Base-by-base conservation (phyloP, 2,797 vertebrate genomes). In the Prunella strophiata region DNA sequence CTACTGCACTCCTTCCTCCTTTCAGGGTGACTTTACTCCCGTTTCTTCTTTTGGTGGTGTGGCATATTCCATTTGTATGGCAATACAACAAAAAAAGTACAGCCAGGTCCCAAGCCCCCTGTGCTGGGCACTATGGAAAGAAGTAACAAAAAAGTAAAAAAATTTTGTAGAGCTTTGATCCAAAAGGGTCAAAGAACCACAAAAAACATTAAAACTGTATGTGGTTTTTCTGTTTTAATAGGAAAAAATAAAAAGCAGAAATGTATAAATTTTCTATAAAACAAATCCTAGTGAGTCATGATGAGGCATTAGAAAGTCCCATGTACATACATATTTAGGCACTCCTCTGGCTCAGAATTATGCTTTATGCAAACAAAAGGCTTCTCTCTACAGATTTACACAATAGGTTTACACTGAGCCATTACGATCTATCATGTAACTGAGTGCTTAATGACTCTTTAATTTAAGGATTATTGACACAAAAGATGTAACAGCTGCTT, bases 401-500 rank as follows among this genome's bases (percentile, higher is more conserved):
- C 96, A 96, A 97, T 95, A 89, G 94, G 84, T 96, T 96, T 97
- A 96, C 91, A 72, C 95, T 54, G 86, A 94, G 92, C 95, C 85
- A 90, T 90, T 95, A 71, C 7, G 1, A 97, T 96, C 93, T 93
- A 94, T 96, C 94, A 96, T 94, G 93, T 94, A 96, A 95, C 85
- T 3, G 62, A 89, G 89, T 62, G 74, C 95, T 96, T 97, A 97
- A 96, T 82, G 94, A 95, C 92, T 93, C 94, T 95, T 96, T 97
- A 97, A 97, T 97, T 94, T 95, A 95, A 95, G 93, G 95, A 96
- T 97, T 95, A 96, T 94, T 92, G 96, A 85, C 95, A 65, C 95
- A 96, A 95, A 96, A 95, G 95, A 95, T 91, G 89, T 76, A 97
- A 96, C 97, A 97, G 96, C 97, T 97, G 98, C 93, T 96, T 78